phyloP scores from a whole-genome alignment of 2,113 vertebrate genomes.

The Prunella himalayana region DNA sequence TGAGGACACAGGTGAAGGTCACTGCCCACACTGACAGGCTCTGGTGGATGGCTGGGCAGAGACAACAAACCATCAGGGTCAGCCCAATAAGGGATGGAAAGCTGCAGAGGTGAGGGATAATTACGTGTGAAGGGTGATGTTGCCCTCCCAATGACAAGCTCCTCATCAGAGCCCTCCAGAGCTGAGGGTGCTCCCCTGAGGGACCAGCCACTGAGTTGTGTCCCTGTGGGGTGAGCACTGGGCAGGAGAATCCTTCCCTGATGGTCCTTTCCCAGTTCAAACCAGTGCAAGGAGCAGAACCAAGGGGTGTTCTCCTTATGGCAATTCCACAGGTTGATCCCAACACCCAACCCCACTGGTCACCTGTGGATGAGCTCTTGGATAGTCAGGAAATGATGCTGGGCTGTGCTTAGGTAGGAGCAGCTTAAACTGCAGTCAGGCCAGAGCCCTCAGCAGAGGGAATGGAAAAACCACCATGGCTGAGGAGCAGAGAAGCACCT shows the following conservation, averaged over 20 bases:
- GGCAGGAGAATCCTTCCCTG: background rate
- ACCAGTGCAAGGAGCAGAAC: background rate
- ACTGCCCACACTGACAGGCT: background rate
- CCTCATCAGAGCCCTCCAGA: background rate
- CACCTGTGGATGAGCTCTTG: rapidly evolving
- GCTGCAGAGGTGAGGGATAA: background rate
- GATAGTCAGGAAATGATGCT: rapidly evolving
- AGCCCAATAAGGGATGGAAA: background rate
- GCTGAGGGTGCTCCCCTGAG: background rate
- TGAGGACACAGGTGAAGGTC: background rate
- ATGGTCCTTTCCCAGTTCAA: background rate
- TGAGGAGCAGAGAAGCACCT: background rate
- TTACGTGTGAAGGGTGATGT: background rate
- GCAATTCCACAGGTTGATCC: background rate
- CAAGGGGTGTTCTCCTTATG: rapidly evolving
- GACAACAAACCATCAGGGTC: slow-evolving; percentile 32
- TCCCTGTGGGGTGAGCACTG: background rate
- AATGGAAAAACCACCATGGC: background rate
- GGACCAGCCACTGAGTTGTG: rapidly evolving
- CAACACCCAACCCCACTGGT: rapidly evolving
- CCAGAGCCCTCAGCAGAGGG: background rate
- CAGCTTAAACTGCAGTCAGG: background rate
- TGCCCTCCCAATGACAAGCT: background rate
- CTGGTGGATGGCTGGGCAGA: background rate
- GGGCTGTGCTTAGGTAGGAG: background rate